Conservation (phyloP, 2,113 vertebrate genomes). For the Propithecus coquereli region DNA sequence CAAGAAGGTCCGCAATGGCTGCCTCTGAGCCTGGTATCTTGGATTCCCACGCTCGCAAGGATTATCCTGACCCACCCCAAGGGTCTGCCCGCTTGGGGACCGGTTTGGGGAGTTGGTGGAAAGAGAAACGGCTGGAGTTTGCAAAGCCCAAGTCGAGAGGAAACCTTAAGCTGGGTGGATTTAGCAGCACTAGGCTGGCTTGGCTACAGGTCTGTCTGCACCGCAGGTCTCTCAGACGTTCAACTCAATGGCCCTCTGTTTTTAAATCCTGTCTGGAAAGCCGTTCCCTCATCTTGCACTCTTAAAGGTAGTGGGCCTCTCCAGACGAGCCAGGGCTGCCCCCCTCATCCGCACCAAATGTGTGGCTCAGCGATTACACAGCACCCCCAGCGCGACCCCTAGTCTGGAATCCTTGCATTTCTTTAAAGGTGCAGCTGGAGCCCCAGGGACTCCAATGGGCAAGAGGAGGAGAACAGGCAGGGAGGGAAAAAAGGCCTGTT, state of each 20-base stretch:
- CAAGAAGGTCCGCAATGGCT: not conserved
- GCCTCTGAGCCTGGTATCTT: not conserved
- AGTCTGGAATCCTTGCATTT: not conserved
- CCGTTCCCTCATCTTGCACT: not conserved
- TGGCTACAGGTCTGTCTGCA: constrained; percentile 24
- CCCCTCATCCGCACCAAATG: not conserved
- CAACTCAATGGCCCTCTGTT: constrained; percentile 28
- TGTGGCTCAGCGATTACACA: not conserved
- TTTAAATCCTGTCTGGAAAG: not conserved
- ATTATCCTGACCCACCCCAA: not conserved
- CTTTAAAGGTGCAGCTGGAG: not conserved
- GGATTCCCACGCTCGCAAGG: not conserved
- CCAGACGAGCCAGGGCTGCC: not conserved
- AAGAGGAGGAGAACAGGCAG: not conserved
- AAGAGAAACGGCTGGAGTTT: not conserved
- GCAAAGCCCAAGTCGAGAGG: not conserved
- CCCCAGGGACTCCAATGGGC: not conserved
- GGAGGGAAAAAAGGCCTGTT: not conserved
- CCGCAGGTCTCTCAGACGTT: constrained; percentile 53
- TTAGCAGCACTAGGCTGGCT: not conserved
- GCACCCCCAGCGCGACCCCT: not conserved
- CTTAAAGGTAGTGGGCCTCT: not conserved
- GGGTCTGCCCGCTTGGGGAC: not conserved
- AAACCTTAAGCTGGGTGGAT: not conserved
- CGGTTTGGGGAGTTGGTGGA: not conserved